Evolutionary conservation across 2,113 vertebrate genomes (phyloP), one percentile per base, ranked within the genome.

Genomic region (Vanacampus margaritifer): DNA sequence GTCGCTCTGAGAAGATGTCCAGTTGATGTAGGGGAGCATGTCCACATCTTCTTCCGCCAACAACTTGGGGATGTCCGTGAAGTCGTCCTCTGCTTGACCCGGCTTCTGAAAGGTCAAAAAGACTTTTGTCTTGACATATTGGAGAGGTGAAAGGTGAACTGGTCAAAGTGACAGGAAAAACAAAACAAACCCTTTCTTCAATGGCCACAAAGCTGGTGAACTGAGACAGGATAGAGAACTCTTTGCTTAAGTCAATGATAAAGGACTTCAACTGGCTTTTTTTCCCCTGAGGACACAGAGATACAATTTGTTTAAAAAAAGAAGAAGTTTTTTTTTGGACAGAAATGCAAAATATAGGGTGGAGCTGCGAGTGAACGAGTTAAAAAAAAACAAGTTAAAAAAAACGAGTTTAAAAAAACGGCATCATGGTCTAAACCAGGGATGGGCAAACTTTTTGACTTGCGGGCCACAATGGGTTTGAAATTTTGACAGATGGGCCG

Each of bases 201-300:
- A 95, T 78, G 28, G 94, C 95, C 67, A 96, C 86, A 51, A 96
- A 97, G 83, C 94, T 97, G 86, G 95, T 97, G 77, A 94, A 95
- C 69, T 94, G 93, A 65, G 93, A 95, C 69, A 96, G 82, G 65
- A 96, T 87, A 70, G 92, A 94, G 79, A 93, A 93, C 80, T 95
- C 93, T 86, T 92, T 93, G 86, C 95, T 97, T 50, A 95, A 75
- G 26, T 91, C 76, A 61, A 95, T 82, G 79, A 96, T 91, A 78
- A 87, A 90, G 66, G 90, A 89, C 81, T 94, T 95, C 84, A 94
- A 64, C 68, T 80, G 78, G 4, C 90, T 89, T 77, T 95, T 96
- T 87, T n/a, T n/a, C n/a, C 92, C 93, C 95, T 96, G 87, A 16
- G 73, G 56, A 64, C 19, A 51, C 2, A 64, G 21, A 69, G 23